Evolutionary conservation across 1,140 invertebrate species (phyloP).

Genomic region (Atta cephalotes): DNA sequence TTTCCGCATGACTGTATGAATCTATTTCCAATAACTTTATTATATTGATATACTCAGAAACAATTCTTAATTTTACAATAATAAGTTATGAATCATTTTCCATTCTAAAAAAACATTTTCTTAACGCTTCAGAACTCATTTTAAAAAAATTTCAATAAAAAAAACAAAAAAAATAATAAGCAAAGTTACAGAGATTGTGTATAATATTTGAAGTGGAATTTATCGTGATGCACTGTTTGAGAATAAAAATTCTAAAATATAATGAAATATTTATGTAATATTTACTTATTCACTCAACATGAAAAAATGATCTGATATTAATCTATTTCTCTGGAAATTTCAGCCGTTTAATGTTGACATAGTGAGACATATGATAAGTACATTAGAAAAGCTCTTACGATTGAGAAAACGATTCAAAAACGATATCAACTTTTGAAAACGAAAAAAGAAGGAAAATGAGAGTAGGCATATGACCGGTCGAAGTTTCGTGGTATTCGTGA

Average conservation of each 20-base stretch:
- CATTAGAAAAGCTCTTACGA: not conserved
- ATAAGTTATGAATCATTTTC: not conserved
- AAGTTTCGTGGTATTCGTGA: slow-evolving; percentile 60
- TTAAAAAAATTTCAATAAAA: not conserved
- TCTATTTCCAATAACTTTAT: not conserved
- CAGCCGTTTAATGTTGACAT: not conserved
- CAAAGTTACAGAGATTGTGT: not conserved
- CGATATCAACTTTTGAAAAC: slow-evolving; percentile 44
- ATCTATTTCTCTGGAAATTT: not conserved
- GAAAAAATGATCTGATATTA: not conserved
- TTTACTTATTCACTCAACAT: not conserved
- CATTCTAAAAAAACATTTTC: not conserved
- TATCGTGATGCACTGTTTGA: not conserved
- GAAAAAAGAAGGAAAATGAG: not conserved
- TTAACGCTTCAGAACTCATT: not conserved
- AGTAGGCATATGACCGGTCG: slow-evolving; percentile 21
- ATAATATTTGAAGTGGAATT: not conserved
- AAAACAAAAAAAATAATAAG: not conserved
- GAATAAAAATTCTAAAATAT: slow-evolving; percentile 24
- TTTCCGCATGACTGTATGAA: not conserved
- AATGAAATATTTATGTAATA: not conserved
- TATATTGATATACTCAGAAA: not conserved
- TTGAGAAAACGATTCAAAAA: slow-evolving; percentile 25
- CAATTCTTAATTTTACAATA: slow-evolving; percentile 2
- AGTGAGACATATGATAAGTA: not conserved